Conservation (phyloP, 2,797 vertebrate genomes). For the Yasuhikotakia modesta region DNA sequence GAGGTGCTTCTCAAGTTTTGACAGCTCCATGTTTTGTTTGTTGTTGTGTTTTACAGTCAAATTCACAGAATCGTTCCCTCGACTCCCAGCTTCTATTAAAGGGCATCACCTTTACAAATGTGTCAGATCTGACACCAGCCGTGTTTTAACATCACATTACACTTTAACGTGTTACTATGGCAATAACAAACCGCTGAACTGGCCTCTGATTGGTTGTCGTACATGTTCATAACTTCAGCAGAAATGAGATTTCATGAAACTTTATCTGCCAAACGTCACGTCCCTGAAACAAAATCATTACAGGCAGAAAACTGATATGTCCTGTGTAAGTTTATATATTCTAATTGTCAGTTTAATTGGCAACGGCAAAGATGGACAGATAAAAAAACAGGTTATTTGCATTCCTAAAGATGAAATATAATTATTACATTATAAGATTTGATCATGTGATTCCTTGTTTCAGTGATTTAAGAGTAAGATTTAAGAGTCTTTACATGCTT, state of each 20-base stretch:
- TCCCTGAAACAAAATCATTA: neutral
- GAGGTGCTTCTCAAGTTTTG: neutral
- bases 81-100: too few relatives aligned
- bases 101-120: too few relatives aligned
- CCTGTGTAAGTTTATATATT: neutral
- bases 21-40: neutral
- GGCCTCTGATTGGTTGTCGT: neutral
- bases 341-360: constrained; percentile 1
- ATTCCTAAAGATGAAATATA: too few relatives aligned
- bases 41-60: constrained; percentile 19
- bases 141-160: too few relatives aligned
- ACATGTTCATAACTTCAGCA: neutral
- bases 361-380: neutral
- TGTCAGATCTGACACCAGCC: too few relatives aligned
- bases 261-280: neutral
- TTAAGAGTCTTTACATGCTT: neutral
- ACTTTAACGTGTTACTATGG: neutral
- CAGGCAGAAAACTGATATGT: neutral
- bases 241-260: neutral
- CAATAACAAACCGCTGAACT: neutral
- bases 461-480: neutral
- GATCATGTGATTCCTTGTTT: neutral
- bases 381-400: too few relatives aligned
- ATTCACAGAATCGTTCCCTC: neutral
- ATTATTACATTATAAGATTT: neutral